phyloP scores from a whole-genome alignment of 2,797 vertebrate genomes.

The Cygnus olor region DNA sequence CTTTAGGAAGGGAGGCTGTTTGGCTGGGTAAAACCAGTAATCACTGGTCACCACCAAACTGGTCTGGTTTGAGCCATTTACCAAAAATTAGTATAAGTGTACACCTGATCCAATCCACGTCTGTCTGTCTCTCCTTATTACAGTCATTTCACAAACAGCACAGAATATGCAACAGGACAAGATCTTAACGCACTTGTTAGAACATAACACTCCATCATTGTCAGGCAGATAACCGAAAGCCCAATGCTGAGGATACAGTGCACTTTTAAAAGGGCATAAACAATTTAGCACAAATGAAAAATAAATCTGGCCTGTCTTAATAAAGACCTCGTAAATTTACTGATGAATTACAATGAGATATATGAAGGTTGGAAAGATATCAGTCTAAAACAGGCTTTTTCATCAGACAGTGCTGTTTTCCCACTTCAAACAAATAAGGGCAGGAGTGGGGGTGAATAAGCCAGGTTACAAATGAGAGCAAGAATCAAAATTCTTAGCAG shows the following conservation, averaged over 20 bases:
- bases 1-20: not conserved
- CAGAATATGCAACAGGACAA: constrained; percentile 47
- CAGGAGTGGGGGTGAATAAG: not conserved
- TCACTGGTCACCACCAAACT: not conserved
- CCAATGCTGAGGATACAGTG: constrained; percentile 34
- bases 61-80: not conserved
- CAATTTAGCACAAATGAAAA: constrained; percentile 67
- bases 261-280: constrained; percentile 56
- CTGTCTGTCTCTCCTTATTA: constrained; percentile 26
- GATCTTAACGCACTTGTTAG: constrained; percentile 42
- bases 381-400: constrained; percentile 14
- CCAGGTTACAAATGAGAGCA: not conserved
- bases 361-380: not conserved
- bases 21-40: not conserved
- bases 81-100: not conserved
- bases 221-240: constrained; percentile 51
- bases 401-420: constrained; percentile 9
- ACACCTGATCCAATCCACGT: not conserved
- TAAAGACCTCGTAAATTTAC: constrained; percentile 63
- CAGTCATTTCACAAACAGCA: constrained; percentile 38
- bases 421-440: not conserved
- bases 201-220: constrained; percentile 51
- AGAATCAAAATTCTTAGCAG: not conserved
- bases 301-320: constrained; percentile 59
- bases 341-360: constrained; percentile 49